A percentile compares a stretch with the other conserved stretches of the same genome.
Evolutionary conservation across 2,113 vertebrate genomes (phyloP).

Genomic region (human): GRCh38 chr5:105771001-105771500

Average conservation of each 20-base stretch:
- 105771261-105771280: background rate
- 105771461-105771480: background rate
- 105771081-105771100: background rate
- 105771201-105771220: background rate
- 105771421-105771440: background rate
- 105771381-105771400: background rate
- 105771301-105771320: background rate
- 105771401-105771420: background rate
- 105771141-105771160: background rate
- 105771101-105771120: background rate
- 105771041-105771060: background rate
- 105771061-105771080: background rate
- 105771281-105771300: background rate
- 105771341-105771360: background rate
- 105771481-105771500: background rate
- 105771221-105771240: background rate
- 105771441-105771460: background rate
- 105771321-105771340: background rate
- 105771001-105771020: background rate
- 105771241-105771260: background rate
- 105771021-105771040: background rate
- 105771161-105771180: background rate
- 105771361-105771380: background rate
- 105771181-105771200: background rate
- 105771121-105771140: background rate